These are phyloP conservation scores for Tauraco erythrolophus DNA, from an alignment of 2,113 vertebrate species.

Conservation along the genomic window DNA sequence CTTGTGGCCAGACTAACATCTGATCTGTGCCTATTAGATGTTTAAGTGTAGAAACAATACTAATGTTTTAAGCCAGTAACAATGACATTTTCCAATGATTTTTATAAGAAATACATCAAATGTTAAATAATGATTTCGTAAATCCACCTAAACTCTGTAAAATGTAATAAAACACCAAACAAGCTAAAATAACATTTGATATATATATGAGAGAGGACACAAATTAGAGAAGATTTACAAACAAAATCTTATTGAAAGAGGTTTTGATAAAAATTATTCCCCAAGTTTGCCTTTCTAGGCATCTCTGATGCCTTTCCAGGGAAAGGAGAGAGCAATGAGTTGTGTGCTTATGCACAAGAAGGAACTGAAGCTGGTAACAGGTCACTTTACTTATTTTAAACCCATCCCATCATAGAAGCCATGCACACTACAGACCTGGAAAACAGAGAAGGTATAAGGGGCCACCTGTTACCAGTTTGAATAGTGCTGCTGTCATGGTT, in stretches of 20 bases:
- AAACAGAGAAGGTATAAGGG: background rate
- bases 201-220: background rate
- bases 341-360: background rate
- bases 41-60: background rate
- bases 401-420: background rate
- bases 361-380: background rate
- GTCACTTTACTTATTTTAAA: background rate
- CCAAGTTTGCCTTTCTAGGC: background rate
- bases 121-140: background rate
- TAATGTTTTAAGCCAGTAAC: background rate
- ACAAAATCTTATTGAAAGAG: background rate
- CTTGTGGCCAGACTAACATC: background rate
- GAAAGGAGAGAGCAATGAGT: background rate
- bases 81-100: background rate
- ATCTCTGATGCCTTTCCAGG: background rate
- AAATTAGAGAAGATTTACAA: background rate
- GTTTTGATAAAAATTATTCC: background rate
- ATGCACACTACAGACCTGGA: accelerated
- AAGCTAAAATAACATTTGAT: background rate
- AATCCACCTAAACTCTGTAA: background rate
- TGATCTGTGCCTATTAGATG: background rate
- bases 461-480: too few relatives aligned
- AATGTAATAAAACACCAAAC: background rate
- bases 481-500: background rate
- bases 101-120: background rate